Base-by-base conservation (phyloP, 2,888 invertebrate genomes). In the Sphaerophoria rueppellii region DNA sequence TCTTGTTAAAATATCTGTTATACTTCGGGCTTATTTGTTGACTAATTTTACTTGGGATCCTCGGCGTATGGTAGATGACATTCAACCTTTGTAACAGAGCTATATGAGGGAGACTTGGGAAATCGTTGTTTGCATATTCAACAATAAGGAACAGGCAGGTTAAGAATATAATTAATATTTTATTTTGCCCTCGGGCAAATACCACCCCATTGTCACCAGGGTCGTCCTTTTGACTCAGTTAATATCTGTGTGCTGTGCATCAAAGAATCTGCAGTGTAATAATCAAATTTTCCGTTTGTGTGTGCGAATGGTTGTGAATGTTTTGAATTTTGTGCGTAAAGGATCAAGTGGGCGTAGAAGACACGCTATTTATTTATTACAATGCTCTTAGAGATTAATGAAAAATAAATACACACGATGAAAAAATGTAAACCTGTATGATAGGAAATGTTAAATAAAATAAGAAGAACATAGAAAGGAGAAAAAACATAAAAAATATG, bases 1-100 rank as follows among this genome's bases (percentile, higher is more conserved):
- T 81, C 85, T 85, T 81, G 69, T 85, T 85, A 85, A 85, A 81
- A 85, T 81, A 85, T 81, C 76, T 73, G 76, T 85, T 81, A 85
- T 81, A 73, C 85, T 73, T 55, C 24, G 65, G 85, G 72, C 50
- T 85, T 81, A 81, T 85, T 81, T 81, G 81, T 77, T 63, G 70
- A n/a, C 70, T 54, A 77, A 58, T 71, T 70, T 58, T 58, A 6
- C 48, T 40, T 12, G 34, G 34, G 54, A 54, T 52, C 9, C 40
- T 40, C 5, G 16, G 16, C 4, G 16, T 16, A 4, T 35, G 9
- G 4, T 63, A 5, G 16, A 52, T 67, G 54, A 54, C 67, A 67
- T 67, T 54, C 67, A 67, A 67, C 43, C 54, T 50, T 46, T 71
- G 46, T 24, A 40, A 24, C 37, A 46, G 34, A 61, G 57, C 46